These are phyloP conservation scores for Carassius carassius DNA, from an alignment of 2,113 vertebrate genomes.

Conservation along the genomic window DNA sequence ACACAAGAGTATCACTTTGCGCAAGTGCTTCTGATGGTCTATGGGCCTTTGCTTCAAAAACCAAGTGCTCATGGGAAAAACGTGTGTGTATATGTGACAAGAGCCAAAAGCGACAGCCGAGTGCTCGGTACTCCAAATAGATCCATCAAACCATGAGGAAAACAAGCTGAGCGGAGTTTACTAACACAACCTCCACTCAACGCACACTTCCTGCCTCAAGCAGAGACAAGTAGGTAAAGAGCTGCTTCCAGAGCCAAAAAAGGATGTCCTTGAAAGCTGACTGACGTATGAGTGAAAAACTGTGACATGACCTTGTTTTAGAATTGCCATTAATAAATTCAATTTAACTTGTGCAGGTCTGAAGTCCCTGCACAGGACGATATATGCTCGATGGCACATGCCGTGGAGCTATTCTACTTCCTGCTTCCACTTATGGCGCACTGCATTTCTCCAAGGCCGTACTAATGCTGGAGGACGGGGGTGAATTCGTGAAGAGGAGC, in stretches of 20 bases:
- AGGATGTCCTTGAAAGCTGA: constrained; percentile 59
- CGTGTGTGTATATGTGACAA: constrained; percentile 1
- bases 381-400: constrained; percentile 45
- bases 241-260: constrained; percentile 45
- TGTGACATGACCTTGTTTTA: constrained; percentile 62
- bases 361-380: constrained; percentile 65
- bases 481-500: constrained; percentile 50
- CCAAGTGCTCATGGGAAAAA: constrained; percentile 8
- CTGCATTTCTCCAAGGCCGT: constrained; percentile 57
- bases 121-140: background rate
- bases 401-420: constrained; percentile 51
- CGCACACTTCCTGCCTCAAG: background rate
- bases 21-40: background rate
- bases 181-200: background rate
- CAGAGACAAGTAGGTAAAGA: background rate
- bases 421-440: constrained; percentile 49
- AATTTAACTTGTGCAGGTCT: constrained; percentile 64
- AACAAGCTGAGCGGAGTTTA: constrained; percentile 22
- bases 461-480: constrained; percentile 50
- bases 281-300: constrained; percentile 50
- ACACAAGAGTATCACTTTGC: constrained; percentile 19
- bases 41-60: background rate
- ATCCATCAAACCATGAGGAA: constrained; percentile 17
- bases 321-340: constrained; percentile 59
- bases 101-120: constrained; percentile 8